phyloP scores from a whole-genome alignment of 2,797 vertebrate genomes.

The Brotogeris chrysoptera region DNA sequence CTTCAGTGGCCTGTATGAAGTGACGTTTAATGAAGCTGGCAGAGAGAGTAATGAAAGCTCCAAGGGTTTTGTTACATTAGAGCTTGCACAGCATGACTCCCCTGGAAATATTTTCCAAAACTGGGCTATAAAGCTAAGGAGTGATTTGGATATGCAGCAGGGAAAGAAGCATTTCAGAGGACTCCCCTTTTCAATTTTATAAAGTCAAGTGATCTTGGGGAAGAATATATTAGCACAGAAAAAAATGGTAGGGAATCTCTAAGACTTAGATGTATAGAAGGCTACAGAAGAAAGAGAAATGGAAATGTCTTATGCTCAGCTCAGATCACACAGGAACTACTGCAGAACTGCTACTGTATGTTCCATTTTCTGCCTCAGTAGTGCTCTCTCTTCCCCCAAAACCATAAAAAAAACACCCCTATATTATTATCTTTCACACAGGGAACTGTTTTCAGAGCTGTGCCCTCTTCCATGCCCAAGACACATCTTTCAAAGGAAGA shows the following conservation, averaged over 20 bases:
- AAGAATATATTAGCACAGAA: not conserved
- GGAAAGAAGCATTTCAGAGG: not conserved
- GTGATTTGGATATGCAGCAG: not conserved
- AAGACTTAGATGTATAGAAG: not conserved
- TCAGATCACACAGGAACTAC: not conserved
- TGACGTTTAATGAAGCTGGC: conserved; percentile 63
- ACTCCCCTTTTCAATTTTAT: not conserved
- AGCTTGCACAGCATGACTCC: conserved; percentile 9
- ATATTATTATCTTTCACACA: not conserved
- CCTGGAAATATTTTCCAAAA: conserved; percentile 36
- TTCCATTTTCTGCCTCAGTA: not conserved
- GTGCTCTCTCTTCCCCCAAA: not conserved
- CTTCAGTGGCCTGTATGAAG: conserved; percentile 40
- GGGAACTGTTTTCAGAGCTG: not conserved
- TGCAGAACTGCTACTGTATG: not conserved
- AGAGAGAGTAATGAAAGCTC: conserved; percentile 57
- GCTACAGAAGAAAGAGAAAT: not conserved
- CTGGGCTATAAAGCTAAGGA: not conserved
- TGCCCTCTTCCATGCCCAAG: not conserved
- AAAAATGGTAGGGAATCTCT: not conserved
- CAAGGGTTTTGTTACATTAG: conserved; percentile 55
- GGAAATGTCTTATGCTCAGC: not conserved
- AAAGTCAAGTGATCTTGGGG: not conserved
- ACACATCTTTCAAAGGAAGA: not conserved
- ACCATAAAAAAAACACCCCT: not conserved